Evolutionary conservation across 2,797 vertebrate genomes (phyloP).

Genomic region (Poliocrania exsul): DNA sequence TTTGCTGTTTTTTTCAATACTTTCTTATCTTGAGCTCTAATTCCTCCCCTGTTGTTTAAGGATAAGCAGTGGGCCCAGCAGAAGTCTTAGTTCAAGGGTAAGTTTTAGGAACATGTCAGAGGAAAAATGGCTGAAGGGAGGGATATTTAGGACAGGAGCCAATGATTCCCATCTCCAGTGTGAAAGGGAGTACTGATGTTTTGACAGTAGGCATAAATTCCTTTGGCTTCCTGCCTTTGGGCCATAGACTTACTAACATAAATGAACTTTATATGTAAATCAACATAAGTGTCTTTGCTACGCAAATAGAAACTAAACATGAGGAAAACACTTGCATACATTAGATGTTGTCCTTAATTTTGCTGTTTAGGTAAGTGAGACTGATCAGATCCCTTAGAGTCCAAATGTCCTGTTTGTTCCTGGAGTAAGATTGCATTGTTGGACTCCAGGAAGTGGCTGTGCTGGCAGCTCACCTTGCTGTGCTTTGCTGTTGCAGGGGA

Average conservation of each 20-base stretch:
- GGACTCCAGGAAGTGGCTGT: background rate
- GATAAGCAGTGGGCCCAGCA: background rate
- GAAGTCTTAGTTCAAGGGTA: background rate
- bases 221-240: background rate
- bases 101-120: background rate
- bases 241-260: background rate
- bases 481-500: conserved; percentile 82
- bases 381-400: background rate
- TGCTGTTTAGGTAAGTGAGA: background rate
- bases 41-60: background rate
- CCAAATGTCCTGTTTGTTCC: background rate
- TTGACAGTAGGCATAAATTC: background rate
- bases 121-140: background rate
- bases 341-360: background rate
- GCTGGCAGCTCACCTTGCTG: background rate
- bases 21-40: background rate
- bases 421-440: background rate
- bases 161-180: background rate
- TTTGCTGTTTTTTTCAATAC: background rate
- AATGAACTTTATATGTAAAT: background rate
- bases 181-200: background rate
- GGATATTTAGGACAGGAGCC: background rate
- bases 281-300: background rate
- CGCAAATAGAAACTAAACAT: background rate
- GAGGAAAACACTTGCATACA: background rate